Conservation (phyloP, 2,113 vertebrate genomes). For the Pangasianodon gigas region DNA sequence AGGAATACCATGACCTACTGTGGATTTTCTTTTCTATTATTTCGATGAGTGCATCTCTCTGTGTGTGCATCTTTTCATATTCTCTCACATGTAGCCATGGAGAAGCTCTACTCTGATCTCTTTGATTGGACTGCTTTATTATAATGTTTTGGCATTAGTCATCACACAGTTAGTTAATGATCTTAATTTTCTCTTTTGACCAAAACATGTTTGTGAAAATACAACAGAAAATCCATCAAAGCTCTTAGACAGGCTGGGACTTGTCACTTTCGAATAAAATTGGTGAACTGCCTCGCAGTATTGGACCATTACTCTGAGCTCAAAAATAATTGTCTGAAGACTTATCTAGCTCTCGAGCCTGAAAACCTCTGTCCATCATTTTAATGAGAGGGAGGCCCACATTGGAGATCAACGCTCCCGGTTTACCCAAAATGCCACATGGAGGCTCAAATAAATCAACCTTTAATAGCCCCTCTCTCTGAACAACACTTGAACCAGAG, state of each 20-base stretch:
- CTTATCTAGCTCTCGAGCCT: slow-evolving; percentile 5
- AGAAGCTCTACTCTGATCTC: neutral
- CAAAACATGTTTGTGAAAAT: neutral
- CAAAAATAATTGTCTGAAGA: slow-evolving; percentile 40
- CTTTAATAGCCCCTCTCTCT: neutral
- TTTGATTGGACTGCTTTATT: neutral
- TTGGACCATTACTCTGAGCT: slow-evolving; percentile 30
- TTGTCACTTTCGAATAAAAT: neutral
- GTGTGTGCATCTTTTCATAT: neutral
- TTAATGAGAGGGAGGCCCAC: slow-evolving; percentile 36
- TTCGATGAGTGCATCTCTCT: neutral
- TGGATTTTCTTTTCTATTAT: neutral
- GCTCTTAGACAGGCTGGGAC: neutral
- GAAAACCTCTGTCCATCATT: slow-evolving; percentile 39
- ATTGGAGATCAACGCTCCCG: slow-evolving; percentile 25
- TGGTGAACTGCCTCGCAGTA: neutral
- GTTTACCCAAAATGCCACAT: slow-evolving; percentile 40
- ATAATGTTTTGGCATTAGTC: neutral
- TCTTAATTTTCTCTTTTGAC: neutral
- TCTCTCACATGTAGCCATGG: neutral
- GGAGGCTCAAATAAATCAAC: slow-evolving; percentile 36
- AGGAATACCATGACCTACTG: slow-evolving; percentile 25
- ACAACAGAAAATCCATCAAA: neutral
- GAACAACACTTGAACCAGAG: slow-evolving; percentile 28
- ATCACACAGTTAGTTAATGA: neutral